Percentiles rank a stretch among this genome's conserved stretches.
Evolutionary conservation across 2,797 vertebrate genomes (phyloP).

Genomic region (Anguilla anguilla): DNA sequence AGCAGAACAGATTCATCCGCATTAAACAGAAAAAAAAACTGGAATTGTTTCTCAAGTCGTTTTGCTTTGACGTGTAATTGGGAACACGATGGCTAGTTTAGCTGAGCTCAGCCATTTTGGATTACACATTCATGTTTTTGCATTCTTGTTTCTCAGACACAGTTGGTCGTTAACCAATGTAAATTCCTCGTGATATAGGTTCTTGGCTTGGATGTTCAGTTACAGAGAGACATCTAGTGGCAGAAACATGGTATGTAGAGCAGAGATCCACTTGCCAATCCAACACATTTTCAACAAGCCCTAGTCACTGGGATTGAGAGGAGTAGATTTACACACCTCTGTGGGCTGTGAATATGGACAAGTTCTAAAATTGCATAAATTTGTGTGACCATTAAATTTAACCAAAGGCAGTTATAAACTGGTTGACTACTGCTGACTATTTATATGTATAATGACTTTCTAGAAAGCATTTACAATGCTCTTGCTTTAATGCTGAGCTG

Average conservation of each 20-base stretch:
- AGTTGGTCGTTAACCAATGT: background rate
- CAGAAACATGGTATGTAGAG: background rate
- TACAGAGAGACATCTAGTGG: conserved; percentile 13
- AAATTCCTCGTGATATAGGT: background rate
- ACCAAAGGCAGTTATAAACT: background rate
- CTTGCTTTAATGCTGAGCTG: background rate
- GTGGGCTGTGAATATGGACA: background rate
- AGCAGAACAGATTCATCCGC: background rate
- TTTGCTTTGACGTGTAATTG: background rate
- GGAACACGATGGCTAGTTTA: background rate
- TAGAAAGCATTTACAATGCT: background rate
- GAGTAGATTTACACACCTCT: background rate
- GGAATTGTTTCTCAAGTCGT: background rate
- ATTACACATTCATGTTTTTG: background rate
- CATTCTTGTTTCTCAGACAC: background rate
- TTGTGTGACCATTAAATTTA: background rate
- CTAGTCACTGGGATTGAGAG: background rate
- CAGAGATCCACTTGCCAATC: background rate
- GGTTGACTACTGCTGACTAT: background rate
- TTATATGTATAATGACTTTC: background rate
- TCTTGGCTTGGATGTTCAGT: background rate
- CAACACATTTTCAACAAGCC: background rate
- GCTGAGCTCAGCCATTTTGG: background rate
- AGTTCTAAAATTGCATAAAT: background rate
- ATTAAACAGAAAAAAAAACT: background rate